A percentile compares a stretch with the other conserved stretches of the same genome.
Conservation (phyloP, 35 echinoderm and acorn worm species). For the Stichopus chloronotus region DNA sequence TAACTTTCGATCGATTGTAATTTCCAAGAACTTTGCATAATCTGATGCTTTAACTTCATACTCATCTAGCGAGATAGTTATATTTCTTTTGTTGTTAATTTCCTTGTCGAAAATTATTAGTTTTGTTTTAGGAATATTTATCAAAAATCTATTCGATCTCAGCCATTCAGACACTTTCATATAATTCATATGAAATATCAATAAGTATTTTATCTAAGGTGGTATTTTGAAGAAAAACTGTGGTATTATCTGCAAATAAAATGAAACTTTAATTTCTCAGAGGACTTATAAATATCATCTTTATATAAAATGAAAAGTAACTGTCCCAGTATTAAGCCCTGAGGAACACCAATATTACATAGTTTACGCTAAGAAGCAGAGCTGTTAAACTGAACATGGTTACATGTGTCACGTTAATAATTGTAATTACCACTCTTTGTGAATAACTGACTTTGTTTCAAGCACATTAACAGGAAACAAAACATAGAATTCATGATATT, state of each 20-base stretch:
- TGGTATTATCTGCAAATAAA: constrained; percentile 65
- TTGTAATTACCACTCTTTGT: background rate
- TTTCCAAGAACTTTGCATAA: constrained; percentile 8
- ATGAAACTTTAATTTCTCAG: constrained; percentile 28
- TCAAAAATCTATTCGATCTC: constrained; percentile 31
- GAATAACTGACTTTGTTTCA: background rate
- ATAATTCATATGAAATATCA: too few species aligned
- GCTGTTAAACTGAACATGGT: too few species aligned
- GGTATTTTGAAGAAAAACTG: too few species aligned
- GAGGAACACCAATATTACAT: constrained; percentile 4
- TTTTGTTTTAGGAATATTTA: constrained; percentile 38
- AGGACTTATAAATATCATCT: constrained; percentile 61
- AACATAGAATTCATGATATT: background rate
- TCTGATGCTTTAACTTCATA: constrained; percentile 9
- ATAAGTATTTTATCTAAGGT: constrained; percentile 24
- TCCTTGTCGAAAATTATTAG: constrained; percentile 41
- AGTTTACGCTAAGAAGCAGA: too few species aligned
- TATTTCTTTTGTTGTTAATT: background rate
- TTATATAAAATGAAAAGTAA: constrained; percentile 62
- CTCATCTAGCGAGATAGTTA: background rate
- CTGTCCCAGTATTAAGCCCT: constrained; percentile 57
- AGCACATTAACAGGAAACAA: background rate
- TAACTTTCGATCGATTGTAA: background rate
- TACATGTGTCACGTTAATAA: too few species aligned
- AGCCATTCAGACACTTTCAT: too few species aligned